Base-by-base conservation (phyloP, 35 echinoderm and acorn worm species). In the Hemicentrotus pulcherrimus region DNA sequence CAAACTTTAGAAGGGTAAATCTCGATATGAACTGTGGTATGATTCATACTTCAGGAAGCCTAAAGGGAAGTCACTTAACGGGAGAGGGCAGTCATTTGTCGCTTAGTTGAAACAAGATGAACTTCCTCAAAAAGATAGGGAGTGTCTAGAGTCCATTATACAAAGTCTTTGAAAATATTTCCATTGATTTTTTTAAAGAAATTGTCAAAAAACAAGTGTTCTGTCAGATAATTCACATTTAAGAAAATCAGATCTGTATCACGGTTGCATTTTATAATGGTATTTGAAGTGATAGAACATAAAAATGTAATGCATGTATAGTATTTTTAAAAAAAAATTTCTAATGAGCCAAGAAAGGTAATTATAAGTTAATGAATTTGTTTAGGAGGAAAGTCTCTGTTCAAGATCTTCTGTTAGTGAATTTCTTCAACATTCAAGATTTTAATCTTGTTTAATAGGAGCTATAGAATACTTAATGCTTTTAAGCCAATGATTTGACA, bases 1-100 rank as follows among this genome's bases (percentile, higher is more conserved):
- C 65, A 78, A 59, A 22, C 19, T 78, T 78, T 28, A 78, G 65
- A 28, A n/a, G 65, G n/a, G 4, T 78, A 0, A n/a, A n/a, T 78
- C 65, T 78, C 65, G 6, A n/a, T 78, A 22, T 78, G 6, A 78
- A 78, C 5, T n/a, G 24, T 78, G n/a, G 24, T 78, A 78, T 78
- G 65, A 78, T 78, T 78, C 65, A 78, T 78, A 28, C 18, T 30
- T 22, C 4, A 78, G 65, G 65, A 78, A 78, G 65, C 28, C 22
- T 59, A n/a, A 78, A 78, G 65, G 65, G 65, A 78, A 78, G 24
- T 28, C 6, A 32, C 11, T 41, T 45, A 90, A 90, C 88, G 88
- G 33, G 32, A 90, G 88, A 90, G 88, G 88, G 88, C 88, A 90
- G 88, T 90, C 32, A 6, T 45, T 90, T 45, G 5, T 47, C 88